Conservation (phyloP, 2,888 invertebrate species). For the Aethes cnicana region DNA sequence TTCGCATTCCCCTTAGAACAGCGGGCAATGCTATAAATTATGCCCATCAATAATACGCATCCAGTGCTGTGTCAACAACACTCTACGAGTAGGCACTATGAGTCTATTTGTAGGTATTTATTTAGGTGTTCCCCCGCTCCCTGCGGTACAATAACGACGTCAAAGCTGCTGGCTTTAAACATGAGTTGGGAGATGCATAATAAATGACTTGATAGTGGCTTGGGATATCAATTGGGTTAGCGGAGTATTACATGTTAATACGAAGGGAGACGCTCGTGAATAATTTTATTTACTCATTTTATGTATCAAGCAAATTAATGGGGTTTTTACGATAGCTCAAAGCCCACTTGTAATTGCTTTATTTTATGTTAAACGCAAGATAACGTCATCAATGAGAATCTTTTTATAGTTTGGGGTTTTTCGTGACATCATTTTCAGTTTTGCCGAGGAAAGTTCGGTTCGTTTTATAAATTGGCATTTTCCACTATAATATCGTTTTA, state of each 20-base stretch:
- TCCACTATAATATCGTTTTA: slow-evolving; percentile 24
- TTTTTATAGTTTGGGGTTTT: neutral
- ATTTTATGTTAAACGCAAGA: neutral
- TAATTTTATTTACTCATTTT: slow-evolving; percentile 29
- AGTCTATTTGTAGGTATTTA: slow-evolving; percentile 52
- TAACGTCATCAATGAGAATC: neutral
- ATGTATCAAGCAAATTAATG: slow-evolving; percentile 19
- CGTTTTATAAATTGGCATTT: slow-evolving; percentile 28
- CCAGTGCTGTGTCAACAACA: slow-evolving; percentile 71
- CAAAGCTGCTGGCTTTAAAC: slow-evolving; percentile 41
- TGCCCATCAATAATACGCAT: slow-evolving; percentile 73
- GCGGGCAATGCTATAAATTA: slow-evolving; percentile 70
- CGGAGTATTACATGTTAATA: slow-evolving; percentile 27
- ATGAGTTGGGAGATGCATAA: slow-evolving; percentile 49
- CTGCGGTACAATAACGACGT: slow-evolving; percentile 44
- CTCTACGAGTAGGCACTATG: slow-evolving; percentile 46
- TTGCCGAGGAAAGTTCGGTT: neutral
- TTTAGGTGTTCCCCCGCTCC: slow-evolving; percentile 43
- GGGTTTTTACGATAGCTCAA: slow-evolving; percentile 7
- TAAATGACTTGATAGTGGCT: slow-evolving; percentile 44
- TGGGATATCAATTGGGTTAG: slow-evolving; percentile 42
- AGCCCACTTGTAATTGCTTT: slow-evolving; percentile 9
- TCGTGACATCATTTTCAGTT: slow-evolving; percentile 4
- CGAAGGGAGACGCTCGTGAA: slow-evolving; percentile 25
- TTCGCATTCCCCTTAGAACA: slow-evolving; percentile 68